Percentiles rank a stretch among this genome's conserved stretches.
Conservation (phyloP, 2,888 invertebrate species). For the Nephrotoma appendiculata region DNA sequence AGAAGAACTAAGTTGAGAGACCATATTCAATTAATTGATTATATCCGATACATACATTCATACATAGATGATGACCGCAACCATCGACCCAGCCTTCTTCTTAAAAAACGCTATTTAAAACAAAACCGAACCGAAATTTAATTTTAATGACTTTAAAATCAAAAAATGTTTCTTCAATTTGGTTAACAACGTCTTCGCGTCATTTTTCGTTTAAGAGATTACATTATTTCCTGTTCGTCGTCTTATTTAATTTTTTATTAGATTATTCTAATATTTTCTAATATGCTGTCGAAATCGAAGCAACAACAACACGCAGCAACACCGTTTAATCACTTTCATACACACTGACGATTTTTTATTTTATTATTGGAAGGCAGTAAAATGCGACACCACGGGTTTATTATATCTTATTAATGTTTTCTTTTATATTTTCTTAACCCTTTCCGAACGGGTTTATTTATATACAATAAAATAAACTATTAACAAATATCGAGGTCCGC, state of each 20-base stretch:
- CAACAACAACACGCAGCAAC: neutral
- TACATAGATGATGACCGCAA: neutral
- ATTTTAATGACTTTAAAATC: neutral
- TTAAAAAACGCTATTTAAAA: neutral
- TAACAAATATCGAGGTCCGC: neutral
- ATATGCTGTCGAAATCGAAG: neutral
- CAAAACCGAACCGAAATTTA: neutral
- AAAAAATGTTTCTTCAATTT: neutral
- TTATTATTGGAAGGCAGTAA: neutral
- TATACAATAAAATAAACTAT: neutral
- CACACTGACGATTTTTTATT: neutral
- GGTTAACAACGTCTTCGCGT: neutral
- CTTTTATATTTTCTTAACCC: neutral
- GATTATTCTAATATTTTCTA: neutral
- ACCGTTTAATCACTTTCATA: neutral
- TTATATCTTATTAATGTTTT: neutral
- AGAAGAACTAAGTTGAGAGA: neutral
- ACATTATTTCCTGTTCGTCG: neutral
- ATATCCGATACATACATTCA: neutral
- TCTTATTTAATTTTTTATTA: neutral
- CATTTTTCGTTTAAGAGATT: neutral
- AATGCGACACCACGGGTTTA: neutral
- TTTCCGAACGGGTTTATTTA: neutral
- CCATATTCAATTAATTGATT: neutral
- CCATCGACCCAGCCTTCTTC: neutral